Percentiles rank a stretch among this genome's conserved stretches.
These are phyloP conservation scores for Sinohyriopsis cumingii DNA, from an alignment of 2,888 invertebrate species.

Conservation along the genomic window DNA sequence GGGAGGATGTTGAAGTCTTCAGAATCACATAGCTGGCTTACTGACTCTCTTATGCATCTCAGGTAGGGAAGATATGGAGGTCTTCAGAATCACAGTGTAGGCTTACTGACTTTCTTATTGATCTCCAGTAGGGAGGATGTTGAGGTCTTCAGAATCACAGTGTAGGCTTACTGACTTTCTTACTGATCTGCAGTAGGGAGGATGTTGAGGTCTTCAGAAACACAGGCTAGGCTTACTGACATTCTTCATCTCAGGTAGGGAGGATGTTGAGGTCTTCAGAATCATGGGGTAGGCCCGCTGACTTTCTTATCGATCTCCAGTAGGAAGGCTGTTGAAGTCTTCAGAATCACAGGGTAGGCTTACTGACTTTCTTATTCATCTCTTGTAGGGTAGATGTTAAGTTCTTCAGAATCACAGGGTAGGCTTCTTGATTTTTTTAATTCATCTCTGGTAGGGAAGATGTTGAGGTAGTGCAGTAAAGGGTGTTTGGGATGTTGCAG, in stretches of 20 bases:
- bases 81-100: conserved; percentile 84
- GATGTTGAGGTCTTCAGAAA: conserved; percentile 76
- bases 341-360: conserved; percentile 81
- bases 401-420: too few relatives aligned
- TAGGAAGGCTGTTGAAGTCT: conserved; percentile 69
- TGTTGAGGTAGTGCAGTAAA: too few relatives aligned
- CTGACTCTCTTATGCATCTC: too few relatives aligned
- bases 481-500: too few relatives aligned
- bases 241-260: not conserved
- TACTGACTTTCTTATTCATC: too few relatives aligned
- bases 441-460: too few relatives aligned
- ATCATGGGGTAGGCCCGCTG: conserved; percentile 78
- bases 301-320: too few relatives aligned
- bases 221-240: conserved; percentile 77
- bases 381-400: too few relatives aligned
- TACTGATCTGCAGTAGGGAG: not conserved
- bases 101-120: not conserved
- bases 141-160: conserved; percentile 74
- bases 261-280: conserved; percentile 76
- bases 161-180: conserved; percentile 52
- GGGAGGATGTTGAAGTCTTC: too few relatives aligned
- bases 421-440: not conserved
- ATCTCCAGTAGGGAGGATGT: not conserved
- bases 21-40: too few relatives aligned
- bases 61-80: too few relatives aligned